Percentiles rank a stretch among this genome's conserved stretches.
Conservation (phyloP, 2,888 invertebrate genomes). For the Drosophila multiciliata region DNA sequence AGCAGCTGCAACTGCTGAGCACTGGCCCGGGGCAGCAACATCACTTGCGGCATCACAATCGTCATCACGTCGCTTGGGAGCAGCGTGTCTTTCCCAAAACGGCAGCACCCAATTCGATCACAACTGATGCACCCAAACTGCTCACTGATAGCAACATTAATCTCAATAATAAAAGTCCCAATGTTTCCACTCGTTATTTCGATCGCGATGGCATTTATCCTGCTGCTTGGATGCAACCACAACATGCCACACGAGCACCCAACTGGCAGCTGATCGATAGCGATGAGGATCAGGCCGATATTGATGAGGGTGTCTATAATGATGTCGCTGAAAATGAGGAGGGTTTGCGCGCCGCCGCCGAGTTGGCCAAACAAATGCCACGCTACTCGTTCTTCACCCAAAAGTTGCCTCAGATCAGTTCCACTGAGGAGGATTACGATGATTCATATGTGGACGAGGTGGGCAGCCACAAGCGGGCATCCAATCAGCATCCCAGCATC, state of each 20-base stretch:
- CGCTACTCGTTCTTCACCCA: slow-evolving; percentile 69
- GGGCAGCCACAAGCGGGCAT: not conserved
- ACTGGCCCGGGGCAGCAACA: slow-evolving; percentile 65
- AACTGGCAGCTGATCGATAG: slow-evolving; percentile 58
- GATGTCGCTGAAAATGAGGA: slow-evolving; percentile 59
- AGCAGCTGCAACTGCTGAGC: slow-evolving; percentile 36
- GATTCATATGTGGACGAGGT: slow-evolving; percentile 6
- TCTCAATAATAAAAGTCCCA: slow-evolving; percentile 3
- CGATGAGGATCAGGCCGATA: slow-evolving; percentile 53
- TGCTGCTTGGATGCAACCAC: slow-evolving; percentile 57
- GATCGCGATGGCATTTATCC: slow-evolving; percentile 82
- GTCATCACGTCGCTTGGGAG: slow-evolving; percentile 81
- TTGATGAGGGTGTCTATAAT: slow-evolving; percentile 36
- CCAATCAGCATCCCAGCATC: slow-evolving; percentile 60
- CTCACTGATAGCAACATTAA: not conserved
- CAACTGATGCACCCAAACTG: slow-evolving; percentile 36
- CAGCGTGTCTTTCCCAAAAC: slow-evolving; percentile 74
- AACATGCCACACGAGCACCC: slow-evolving; percentile 71
- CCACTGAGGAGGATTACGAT: slow-evolving; percentile 59
- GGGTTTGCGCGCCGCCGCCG: slow-evolving; percentile 37
- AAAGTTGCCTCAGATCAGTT: slow-evolving; percentile 47
- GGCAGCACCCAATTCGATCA: slow-evolving; percentile 1
- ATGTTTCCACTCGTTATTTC: slow-evolving; percentile 71
- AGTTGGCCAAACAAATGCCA: slow-evolving; percentile 67
- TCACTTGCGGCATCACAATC: slow-evolving; percentile 83